phyloP scores from a whole-genome alignment of 2,797 vertebrate species.

The Thalassophryne amazonica region DNA sequence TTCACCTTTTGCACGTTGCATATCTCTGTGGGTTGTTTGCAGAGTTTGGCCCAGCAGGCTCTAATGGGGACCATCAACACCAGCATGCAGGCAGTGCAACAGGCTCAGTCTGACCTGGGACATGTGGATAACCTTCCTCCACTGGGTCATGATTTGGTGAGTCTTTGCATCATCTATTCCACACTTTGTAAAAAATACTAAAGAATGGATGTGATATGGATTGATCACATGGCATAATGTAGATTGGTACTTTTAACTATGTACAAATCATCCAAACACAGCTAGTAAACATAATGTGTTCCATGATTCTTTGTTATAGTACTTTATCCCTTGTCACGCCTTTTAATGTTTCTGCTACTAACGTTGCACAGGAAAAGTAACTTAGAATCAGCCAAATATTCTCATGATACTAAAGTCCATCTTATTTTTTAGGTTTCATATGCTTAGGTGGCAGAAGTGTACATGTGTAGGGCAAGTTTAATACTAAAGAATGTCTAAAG shows the following conservation, averaged over 20 bases:
- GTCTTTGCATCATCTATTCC: slow-evolving; percentile 22
- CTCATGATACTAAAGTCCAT: slow-evolving; percentile 21
- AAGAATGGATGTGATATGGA: background rate
- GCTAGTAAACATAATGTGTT: too few species aligned
- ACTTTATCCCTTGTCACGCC: too few species aligned
- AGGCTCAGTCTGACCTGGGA: slow-evolving; percentile 90
- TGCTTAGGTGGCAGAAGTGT: slow-evolving; percentile 29
- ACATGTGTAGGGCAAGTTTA: slow-evolving; percentile 34
- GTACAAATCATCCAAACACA: too few species aligned
- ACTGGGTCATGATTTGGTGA: slow-evolving; percentile 97
- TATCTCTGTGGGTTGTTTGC: slow-evolving; percentile 28
- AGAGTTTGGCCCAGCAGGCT: slow-evolving; percentile 96
- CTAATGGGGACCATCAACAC: slow-evolving; percentile 98
- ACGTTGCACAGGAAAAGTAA: slow-evolving; percentile 10
- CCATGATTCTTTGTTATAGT: too few species aligned
- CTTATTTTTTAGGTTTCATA: slow-evolving; percentile 22
- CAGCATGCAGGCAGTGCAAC: slow-evolving; percentile 96
- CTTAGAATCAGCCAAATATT: slow-evolving; percentile 16
- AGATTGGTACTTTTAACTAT: too few species aligned
- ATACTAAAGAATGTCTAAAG: slow-evolving; percentile 39
- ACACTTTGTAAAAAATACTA: slow-evolving; percentile 7
- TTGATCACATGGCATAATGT: background rate
- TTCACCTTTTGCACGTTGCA: background rate
- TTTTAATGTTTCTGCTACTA: slow-evolving; percentile 10
- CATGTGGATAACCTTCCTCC: slow-evolving; percentile 92